phyloP scores from a whole-genome alignment of 2,797 vertebrate genomes.

The Amniataba percoides region DNA sequence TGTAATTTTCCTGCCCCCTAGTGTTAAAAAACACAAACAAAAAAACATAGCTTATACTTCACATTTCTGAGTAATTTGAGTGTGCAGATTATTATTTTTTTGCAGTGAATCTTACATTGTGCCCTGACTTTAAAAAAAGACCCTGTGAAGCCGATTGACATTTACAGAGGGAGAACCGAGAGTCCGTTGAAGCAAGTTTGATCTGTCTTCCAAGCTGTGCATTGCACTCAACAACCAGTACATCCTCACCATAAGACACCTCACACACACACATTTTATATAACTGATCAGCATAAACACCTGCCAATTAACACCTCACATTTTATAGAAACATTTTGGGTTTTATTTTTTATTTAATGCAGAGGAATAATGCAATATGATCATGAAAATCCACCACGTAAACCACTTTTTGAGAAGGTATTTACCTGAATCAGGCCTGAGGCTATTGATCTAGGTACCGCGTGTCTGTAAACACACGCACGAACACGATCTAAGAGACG shows the following conservation, averaged over 20 bases:
- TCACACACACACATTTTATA: constrained; percentile 2
- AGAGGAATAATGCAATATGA: background rate
- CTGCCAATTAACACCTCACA: background rate
- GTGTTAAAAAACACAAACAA: background rate
- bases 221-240: background rate
- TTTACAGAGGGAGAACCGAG: background rate
- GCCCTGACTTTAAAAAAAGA: background rate
- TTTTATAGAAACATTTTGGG: background rate
- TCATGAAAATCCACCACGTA: background rate
- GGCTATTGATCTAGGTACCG: constrained; percentile 30
- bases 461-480: constrained; percentile 31
- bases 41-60: constrained; percentile 28
- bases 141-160: background rate
- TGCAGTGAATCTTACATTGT: background rate
- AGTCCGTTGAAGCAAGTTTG: background rate
- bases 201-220: background rate
- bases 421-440: background rate
- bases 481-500: constrained; percentile 17
- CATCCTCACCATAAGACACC: background rate
- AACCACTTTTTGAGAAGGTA: background rate
- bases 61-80: background rate
- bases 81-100: background rate
- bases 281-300: background rate
- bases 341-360: background rate
- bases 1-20: background rate